Conservation (phyloP, 2,888 invertebrate genomes). For the Epirrhoe alternata region DNA sequence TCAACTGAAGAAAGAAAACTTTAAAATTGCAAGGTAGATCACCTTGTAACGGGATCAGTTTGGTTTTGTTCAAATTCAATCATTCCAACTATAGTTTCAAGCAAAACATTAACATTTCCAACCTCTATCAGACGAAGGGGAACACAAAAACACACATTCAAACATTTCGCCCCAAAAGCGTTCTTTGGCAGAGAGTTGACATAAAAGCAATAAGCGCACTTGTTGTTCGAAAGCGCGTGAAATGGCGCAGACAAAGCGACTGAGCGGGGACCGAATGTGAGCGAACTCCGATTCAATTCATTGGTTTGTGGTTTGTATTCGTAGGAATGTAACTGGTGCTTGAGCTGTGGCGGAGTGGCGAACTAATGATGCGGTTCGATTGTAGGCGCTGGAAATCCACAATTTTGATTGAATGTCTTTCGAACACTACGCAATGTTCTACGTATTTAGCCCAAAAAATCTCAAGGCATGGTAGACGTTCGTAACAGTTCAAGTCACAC, state of each 20-base stretch:
- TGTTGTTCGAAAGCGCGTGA: conserved; percentile 53
- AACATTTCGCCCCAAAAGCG: conserved; percentile 12
- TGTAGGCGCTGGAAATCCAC: not conserved
- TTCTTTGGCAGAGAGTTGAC: conserved; percentile 41
- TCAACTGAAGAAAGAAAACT: no score
- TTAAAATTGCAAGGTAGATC: no score
- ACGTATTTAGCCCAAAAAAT: no score
- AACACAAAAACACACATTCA: conserved; percentile 20
- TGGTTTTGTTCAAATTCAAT: no score
- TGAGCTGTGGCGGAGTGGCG: not conserved
- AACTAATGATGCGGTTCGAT: conserved; percentile 7
- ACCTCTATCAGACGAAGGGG: conserved; percentile 8
- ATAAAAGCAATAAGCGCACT: conserved; percentile 58
- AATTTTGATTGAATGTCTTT: not conserved
- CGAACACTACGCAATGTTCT: no score
- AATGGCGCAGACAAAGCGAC: conserved; percentile 46
- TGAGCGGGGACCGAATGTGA: not conserved
- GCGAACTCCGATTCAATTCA: not conserved
- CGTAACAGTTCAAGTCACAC: no score
- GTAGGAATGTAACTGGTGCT: not conserved
- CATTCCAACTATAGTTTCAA: not conserved
- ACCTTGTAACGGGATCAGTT: no score
- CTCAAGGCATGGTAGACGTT: no score
- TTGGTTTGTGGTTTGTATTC: conserved; percentile 11
- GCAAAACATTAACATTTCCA: not conserved